These are phyloP conservation scores for Anastrepha obliqua DNA, from an alignment of 1,140 invertebrate genomes.

Conservation along the genomic window DNA sequence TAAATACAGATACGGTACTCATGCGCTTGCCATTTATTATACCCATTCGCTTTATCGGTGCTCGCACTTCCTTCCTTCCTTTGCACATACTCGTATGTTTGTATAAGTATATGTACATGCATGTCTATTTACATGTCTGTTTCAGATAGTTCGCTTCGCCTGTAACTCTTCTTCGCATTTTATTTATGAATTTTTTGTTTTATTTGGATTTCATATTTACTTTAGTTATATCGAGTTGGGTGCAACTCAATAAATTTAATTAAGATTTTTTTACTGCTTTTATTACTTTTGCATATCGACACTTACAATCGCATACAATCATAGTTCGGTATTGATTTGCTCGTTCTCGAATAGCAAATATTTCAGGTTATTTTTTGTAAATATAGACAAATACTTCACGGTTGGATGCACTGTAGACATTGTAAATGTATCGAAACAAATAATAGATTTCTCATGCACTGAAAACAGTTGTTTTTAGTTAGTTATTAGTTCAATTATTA, in stretches of 20 bases:
- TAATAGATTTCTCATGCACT: too few relatives aligned
- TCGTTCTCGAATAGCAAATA: neutral
- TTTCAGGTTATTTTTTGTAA: neutral
- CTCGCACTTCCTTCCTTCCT: constrained; percentile 29
- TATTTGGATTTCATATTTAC: constrained; percentile 18
- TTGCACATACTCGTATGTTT: neutral
- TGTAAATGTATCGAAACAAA: too few relatives aligned
- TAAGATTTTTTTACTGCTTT: constrained; percentile 36
- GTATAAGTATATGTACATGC: neutral
- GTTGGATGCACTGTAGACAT: too few relatives aligned
- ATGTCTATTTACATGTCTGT: neutral
- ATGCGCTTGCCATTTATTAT: neutral
- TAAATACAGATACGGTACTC: neutral
- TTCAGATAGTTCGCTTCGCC: neutral
- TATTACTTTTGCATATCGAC: constrained; percentile 27
- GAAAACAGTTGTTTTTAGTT: too few relatives aligned
- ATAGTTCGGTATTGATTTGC: neutral
- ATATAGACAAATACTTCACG: neutral
- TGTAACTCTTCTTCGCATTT: neutral
- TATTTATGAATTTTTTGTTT: neutral
- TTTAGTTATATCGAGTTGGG: neutral
- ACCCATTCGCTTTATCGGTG: neutral
- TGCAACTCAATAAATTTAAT: constrained; percentile 14
- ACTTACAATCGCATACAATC: neutral
- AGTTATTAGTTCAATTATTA: too few relatives aligned